These are phyloP conservation scores for Arion vulgaris DNA, from an alignment of 1,140 invertebrate genomes.

Conservation along the genomic window DNA sequence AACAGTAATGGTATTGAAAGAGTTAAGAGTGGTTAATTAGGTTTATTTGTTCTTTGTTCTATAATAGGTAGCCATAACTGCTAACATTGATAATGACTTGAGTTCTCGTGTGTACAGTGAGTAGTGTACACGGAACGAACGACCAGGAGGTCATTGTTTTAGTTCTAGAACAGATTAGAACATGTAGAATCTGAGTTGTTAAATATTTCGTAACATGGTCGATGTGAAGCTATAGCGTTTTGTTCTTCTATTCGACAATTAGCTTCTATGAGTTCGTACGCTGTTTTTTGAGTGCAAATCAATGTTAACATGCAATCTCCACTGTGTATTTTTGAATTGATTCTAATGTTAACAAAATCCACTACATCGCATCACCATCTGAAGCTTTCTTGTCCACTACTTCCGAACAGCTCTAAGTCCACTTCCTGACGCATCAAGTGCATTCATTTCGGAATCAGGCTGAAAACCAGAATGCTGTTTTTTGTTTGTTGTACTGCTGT, in stretches of 20 bases:
- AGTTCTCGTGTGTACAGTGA: no score
- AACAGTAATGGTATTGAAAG: no score
- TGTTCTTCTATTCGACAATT: neutral
- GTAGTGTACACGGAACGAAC: no score
- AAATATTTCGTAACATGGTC: neutral
- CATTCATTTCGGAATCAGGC: neutral
- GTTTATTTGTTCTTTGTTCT: no score
- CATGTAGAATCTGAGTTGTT: neutral
- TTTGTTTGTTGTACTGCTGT: neutral
- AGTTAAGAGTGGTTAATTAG: no score
- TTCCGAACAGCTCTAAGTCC: neutral
- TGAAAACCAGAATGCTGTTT: neutral
- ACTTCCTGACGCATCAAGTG: neutral
- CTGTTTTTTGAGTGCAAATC: neutral
- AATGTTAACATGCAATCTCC: neutral
- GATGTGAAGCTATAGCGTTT: neutral
- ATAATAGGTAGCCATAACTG: no score
- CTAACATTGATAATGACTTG: no score
- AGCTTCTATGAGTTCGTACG: neutral
- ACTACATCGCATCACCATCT: neutral
- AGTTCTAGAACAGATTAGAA: neutral
- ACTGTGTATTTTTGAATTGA: neutral
- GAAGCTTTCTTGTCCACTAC: neutral
- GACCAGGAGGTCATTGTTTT: no score
- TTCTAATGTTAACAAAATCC: conserved; percentile 2